These are phyloP conservation scores for Aspidiotus destructor DNA, from an alignment of 2,888 invertebrate genomes.

Conservation along the genomic window DNA sequence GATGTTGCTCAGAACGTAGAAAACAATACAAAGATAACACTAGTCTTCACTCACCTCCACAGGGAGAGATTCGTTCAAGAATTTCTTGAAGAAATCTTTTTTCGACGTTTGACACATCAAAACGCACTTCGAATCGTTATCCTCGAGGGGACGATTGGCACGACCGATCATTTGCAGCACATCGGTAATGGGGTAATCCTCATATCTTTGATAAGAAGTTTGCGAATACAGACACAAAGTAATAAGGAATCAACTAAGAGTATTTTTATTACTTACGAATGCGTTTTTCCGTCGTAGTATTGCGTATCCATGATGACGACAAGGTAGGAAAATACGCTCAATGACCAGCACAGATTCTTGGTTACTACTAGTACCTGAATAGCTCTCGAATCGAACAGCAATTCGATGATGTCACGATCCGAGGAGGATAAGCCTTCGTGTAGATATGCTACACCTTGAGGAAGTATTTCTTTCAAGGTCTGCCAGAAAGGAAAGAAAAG, in stretches of 20 bases:
- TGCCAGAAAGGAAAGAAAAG: conserved; percentile 41
- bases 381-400: conserved; percentile 85
- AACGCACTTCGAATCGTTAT: conserved; percentile 88
- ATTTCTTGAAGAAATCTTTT: conserved; percentile 97
- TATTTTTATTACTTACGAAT: conserved; percentile 36
- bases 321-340: conserved; percentile 83
- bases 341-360: conserved; percentile 83
- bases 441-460: conserved; percentile 92
- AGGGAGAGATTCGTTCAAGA: conserved; percentile 91
- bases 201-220: conserved; percentile 50
- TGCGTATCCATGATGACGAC: conserved; percentile 96
- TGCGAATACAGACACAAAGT: neutral
- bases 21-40: neutral
- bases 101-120: conserved; percentile 95
- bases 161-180: conserved; percentile 96
- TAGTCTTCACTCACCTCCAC: conserved; percentile 56
- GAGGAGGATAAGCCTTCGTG: conserved; percentile 83
- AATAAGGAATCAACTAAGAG: neutral
- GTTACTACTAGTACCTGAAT: conserved; percentile 88
- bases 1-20: conserved; percentile 10
- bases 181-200: conserved; percentile 95
- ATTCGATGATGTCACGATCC: conserved; percentile 85
- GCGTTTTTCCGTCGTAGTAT: conserved; percentile 67
- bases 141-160: conserved; percentile 84
- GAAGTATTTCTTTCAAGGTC: conserved; percentile 81